Evolutionary conservation across 1,140 invertebrate genomes (phyloP).

Genomic region (Drosophila tropicalis): DNA sequence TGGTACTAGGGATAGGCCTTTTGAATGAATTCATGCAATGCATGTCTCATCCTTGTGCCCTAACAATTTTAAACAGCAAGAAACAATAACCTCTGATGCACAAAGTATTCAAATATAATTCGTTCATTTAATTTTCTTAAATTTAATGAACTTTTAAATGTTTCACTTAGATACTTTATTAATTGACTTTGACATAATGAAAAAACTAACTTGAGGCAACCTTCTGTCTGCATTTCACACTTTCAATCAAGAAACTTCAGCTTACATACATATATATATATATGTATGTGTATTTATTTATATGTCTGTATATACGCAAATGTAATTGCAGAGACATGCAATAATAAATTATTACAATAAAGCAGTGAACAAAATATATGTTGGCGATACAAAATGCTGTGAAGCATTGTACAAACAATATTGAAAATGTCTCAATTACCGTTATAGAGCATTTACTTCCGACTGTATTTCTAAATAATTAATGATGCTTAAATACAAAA

Average conservation of each 20-base stretch:
- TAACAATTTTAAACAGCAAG: too few species aligned
- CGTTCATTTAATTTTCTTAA: too few species aligned
- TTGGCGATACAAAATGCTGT: slow-evolving; percentile 39
- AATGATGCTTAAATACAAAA: slow-evolving; percentile 77
- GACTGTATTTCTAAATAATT: slow-evolving; percentile 79
- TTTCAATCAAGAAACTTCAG: not conserved
- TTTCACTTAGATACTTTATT: too few species aligned
- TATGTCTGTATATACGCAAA: not conserved
- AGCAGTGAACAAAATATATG: slow-evolving; percentile 43
- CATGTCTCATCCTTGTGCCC: too few species aligned
- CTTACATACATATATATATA: not conserved
- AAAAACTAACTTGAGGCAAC: not conserved
- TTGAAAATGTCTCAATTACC: slow-evolving; percentile 82
- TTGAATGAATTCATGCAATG: too few species aligned
- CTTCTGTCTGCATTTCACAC: not conserved
- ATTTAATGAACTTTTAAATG: too few species aligned
- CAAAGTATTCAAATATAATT: too few species aligned
- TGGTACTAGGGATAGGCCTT: too few species aligned
- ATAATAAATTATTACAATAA: slow-evolving; percentile 7
- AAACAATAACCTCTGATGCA: too few species aligned
- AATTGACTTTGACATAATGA: too few species aligned
- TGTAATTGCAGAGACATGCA: not conserved
- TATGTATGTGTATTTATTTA: not conserved
- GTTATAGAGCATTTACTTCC: slow-evolving; percentile 77
- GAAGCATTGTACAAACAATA: slow-evolving; percentile 57